A percentile compares a stretch with the other conserved stretches of the same genome.
These are phyloP conservation scores for Telmatherina bonti DNA, from an alignment of 2,797 vertebrate genomes.

Conservation along the genomic window DNA sequence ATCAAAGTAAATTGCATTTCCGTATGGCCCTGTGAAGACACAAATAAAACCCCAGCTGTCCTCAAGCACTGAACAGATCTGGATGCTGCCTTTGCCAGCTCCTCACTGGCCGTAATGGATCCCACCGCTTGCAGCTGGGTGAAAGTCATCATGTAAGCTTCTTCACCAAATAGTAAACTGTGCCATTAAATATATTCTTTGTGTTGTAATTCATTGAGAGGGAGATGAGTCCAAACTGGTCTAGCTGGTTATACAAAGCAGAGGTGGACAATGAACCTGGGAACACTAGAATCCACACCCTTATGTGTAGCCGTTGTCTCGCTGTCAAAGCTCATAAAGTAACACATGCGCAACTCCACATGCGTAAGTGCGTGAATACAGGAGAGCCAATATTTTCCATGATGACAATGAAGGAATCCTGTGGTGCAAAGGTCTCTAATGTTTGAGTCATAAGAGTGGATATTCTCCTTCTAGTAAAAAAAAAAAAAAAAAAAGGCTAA, in stretches of 20 bases:
- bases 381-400: slow-evolving; percentile 55
- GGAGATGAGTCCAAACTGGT: slow-evolving; percentile 54
- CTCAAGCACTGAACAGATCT: background rate
- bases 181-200: slow-evolving; percentile 32
- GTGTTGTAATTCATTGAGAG: slow-evolving; percentile 30
- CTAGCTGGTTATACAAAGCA: slow-evolving; percentile 52
- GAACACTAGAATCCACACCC: slow-evolving; percentile 56
- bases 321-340: slow-evolving; percentile 19
- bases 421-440: slow-evolving; percentile 13
- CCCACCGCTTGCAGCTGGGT: background rate
- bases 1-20: background rate
- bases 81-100: background rate
- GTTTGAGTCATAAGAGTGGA: background rate
- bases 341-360: slow-evolving; percentile 9
- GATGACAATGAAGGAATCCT: slow-evolving; percentile 58
- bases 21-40: background rate
- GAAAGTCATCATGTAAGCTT: background rate
- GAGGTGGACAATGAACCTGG: slow-evolving; percentile 48
- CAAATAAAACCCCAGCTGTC: slow-evolving; percentile 8
- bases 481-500: background rate
- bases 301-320: slow-evolving; percentile 22
- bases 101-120: slow-evolving; percentile 4
- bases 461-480: background rate
- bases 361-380: slow-evolving; percentile 1
- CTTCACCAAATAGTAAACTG: slow-evolving; percentile 25